phyloP scores from a whole-genome alignment of 2,797 vertebrate genomes.

The Gadopsis bispinosus region DNA sequence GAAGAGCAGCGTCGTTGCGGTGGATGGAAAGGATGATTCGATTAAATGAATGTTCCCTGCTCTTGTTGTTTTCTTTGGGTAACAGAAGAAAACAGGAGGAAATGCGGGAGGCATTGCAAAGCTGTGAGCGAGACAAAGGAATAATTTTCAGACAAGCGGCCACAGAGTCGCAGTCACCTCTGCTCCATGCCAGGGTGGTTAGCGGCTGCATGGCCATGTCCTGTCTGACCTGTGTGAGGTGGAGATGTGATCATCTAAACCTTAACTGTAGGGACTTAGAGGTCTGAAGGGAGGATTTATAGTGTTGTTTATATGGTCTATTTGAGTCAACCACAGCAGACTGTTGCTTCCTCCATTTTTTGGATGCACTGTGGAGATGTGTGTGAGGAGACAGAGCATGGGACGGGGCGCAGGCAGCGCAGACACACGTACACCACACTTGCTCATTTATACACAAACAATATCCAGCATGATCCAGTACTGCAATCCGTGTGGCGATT shows the following conservation, averaged over 20 bases:
- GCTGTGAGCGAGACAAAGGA: slow-evolving; percentile 51
- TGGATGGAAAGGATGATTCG: slow-evolving; percentile 52
- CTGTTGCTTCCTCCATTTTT: slow-evolving; percentile 72
- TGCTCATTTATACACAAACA: slow-evolving; percentile 54
- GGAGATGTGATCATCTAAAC: slow-evolving; percentile 66
- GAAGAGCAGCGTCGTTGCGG: slow-evolving; percentile 59
- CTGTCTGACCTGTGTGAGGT: slow-evolving; percentile 68
- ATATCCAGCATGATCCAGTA: slow-evolving; percentile 65
- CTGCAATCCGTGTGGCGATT: slow-evolving; percentile 43
- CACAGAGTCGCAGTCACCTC: slow-evolving; percentile 56
- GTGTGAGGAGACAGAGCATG: slow-evolving; percentile 27
- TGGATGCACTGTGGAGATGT: slow-evolving; percentile 55
- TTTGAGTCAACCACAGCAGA: slow-evolving; percentile 76
- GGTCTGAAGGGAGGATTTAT: slow-evolving; percentile 79
- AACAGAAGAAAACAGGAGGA: slow-evolving; percentile 24
- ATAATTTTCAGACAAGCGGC: slow-evolving; percentile 53
- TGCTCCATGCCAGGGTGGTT: slow-evolving; percentile 43
- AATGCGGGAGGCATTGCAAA: slow-evolving; percentile 23
- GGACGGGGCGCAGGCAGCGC: slow-evolving; percentile 22
- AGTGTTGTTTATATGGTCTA: slow-evolving; percentile 80
- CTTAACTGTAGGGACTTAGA: slow-evolving; percentile 71
- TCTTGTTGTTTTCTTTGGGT: slow-evolving; percentile 61
- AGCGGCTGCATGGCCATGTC: slow-evolving; percentile 54
- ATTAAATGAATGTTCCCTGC: slow-evolving; percentile 57
- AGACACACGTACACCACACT: slow-evolving; percentile 23